Evolutionary conservation across 2,797 vertebrate genomes (phyloP).

Genomic region (Fistularia commersonii): DNA sequence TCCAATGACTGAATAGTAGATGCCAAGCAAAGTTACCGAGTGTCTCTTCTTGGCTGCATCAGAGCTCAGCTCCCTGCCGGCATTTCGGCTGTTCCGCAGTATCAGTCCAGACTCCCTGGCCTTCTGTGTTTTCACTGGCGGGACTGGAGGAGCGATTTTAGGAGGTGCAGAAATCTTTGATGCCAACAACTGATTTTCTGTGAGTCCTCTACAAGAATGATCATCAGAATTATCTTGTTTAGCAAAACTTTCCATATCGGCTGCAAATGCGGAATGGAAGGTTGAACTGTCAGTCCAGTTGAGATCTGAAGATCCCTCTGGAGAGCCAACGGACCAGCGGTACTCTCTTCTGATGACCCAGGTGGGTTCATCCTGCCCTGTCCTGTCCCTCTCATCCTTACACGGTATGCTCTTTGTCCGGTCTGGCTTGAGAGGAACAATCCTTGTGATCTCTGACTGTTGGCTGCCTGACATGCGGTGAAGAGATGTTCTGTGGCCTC

Average conservation of each 20-base stretch:
- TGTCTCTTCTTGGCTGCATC: constrained; percentile 74
- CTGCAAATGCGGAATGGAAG: constrained; percentile 43
- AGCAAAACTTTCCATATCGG: constrained; percentile 32
- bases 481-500: constrained; percentile 63
- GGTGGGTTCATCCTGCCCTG: constrained; percentile 55
- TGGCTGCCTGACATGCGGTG: constrained; percentile 64
- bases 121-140: constrained; percentile 80
- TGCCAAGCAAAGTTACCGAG: constrained; percentile 78
- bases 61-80: constrained; percentile 66
- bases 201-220: constrained; percentile 31
- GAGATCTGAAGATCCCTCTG: constrained; percentile 65
- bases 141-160: constrained; percentile 75
- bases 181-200: constrained; percentile 57
- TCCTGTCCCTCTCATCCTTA: constrained; percentile 68
- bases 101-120: constrained; percentile 78
- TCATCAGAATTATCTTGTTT: constrained; percentile 55
- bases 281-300: constrained; percentile 57
- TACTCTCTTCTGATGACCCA: constrained; percentile 62
- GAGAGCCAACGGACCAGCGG: constrained; percentile 72
- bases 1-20: constrained; percentile 73
- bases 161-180: constrained; percentile 59
- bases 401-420: constrained; percentile 67
- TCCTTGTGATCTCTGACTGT: constrained; percentile 75
- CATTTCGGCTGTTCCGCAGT: constrained; percentile 76
- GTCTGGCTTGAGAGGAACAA: constrained; percentile 79